These are phyloP conservation scores for Halocynthia roretzi DNA, from an alignment of 23 tunicate genomes.

Conservation along the genomic window DNA sequence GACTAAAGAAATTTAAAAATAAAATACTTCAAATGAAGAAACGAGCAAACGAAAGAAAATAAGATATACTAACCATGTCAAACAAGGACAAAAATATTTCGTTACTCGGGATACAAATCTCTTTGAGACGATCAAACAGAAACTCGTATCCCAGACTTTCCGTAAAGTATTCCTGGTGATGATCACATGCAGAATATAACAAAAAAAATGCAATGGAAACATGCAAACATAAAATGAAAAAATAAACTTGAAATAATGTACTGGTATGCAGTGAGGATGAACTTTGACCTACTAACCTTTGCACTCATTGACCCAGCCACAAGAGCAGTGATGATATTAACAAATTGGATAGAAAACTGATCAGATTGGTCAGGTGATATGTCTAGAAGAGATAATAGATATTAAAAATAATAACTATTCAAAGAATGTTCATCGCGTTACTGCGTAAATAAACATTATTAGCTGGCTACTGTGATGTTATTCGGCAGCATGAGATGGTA, in stretches of 20 bases:
- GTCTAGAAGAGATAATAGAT: not conserved
- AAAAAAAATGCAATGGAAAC: constrained; percentile 11
- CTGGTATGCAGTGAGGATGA: not conserved
- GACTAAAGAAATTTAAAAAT: not conserved
- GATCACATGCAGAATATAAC: constrained; percentile 3
- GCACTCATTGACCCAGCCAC: constrained; percentile 92
- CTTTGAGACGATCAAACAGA: constrained; percentile 44
- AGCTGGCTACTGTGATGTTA: no score
- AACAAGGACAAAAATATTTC: constrained; percentile 65
- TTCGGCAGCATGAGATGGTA: no score
- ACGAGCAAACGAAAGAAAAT: not conserved
- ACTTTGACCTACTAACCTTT: constrained; percentile 37
- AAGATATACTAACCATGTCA: constrained; percentile 67
- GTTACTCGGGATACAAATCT: constrained; percentile 45
- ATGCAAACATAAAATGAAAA: constrained; percentile 18
- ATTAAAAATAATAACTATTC: no score
- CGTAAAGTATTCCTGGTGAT: constrained; percentile 59
- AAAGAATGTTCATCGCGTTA: no score
- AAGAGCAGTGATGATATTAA: constrained; percentile 60
- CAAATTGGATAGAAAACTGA: constrained; percentile 54
- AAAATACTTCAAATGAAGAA: not conserved
- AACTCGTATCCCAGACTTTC: constrained; percentile 41
- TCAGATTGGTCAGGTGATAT: constrained; percentile 28
- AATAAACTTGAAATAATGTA: not conserved
- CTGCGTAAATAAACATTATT: no score